Percentiles rank a stretch among this genome's conserved stretches.
Conservation (phyloP, 2,888 invertebrate species). For the Machimus atricapillus region DNA sequence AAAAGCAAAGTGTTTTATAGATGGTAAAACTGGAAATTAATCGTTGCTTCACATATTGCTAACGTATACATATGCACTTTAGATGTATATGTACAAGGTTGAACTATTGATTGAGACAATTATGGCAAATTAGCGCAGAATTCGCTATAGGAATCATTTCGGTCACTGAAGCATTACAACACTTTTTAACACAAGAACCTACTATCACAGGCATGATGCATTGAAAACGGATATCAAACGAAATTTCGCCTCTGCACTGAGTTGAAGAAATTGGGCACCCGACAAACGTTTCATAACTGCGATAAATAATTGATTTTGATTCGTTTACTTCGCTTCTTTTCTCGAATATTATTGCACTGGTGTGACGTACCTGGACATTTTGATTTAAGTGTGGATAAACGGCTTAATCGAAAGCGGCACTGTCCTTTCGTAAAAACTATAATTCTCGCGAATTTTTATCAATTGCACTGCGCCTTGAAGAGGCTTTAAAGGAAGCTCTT, state of each 20-base stretch:
- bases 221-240: constrained; percentile 38
- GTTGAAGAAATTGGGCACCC: not conserved
- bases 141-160: constrained; percentile 28
- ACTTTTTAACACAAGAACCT: constrained; percentile 43
- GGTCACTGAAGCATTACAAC: constrained; percentile 32
- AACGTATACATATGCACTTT: not conserved
- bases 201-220: constrained; percentile 47
- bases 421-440: not conserved
- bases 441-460: constrained; percentile 20
- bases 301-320: not conserved
- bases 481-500: not conserved
- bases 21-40: constrained; percentile 12
- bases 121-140: constrained; percentile 23
- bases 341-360: not conserved
- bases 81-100: not conserved
- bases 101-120: not conserved
- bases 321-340: not conserved
- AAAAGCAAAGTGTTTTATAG: constrained; percentile 17
- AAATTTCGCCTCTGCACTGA: not conserved
- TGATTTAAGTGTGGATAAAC: not conserved
- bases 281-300: not conserved
- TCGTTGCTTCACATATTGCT: constrained; percentile 13
- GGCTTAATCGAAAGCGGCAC: constrained; percentile 24
- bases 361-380: constrained; percentile 1
- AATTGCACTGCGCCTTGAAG: constrained; percentile 12